phyloP scores from a whole-genome alignment of 30 jellyfish, hydroid and myxozoan species.

The Turritopsis dohrnii region DNA sequence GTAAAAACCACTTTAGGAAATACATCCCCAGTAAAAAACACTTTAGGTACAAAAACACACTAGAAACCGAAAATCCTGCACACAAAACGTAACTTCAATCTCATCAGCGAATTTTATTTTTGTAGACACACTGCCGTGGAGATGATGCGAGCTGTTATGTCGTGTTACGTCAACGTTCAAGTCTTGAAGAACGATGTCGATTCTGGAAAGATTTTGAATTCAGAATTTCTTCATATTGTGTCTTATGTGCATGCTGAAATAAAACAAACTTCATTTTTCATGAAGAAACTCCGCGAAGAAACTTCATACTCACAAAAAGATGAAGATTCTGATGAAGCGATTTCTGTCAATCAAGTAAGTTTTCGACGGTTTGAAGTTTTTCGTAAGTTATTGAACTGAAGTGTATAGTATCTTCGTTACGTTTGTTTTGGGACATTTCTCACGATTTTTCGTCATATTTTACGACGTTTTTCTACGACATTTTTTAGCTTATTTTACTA shows the following conservation, averaged over 20 bases:
- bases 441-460: background rate
- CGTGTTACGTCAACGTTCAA: background rate
- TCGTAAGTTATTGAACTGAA: no score
- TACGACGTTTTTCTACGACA: background rate
- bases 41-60: no score
- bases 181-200: background rate
- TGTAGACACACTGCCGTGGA: background rate
- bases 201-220: background rate
- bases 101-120: no score
- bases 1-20: no score
- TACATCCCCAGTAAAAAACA: no score
- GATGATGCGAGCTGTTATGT: background rate
- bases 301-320: background rate
- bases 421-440: background rate
- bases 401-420: background rate
- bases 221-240: background rate
- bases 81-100: no score
- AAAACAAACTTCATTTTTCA: background rate
- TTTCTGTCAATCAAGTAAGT: background rate
- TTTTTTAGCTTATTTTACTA: slow-evolving; percentile 10
- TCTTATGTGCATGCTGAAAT: background rate
- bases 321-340: background rate
- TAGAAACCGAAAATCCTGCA: no score
- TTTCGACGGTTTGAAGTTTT: no score
- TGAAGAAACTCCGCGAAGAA: background rate